Base-by-base conservation (phyloP, 2,113 vertebrate genomes). In the Panthera uncia region DNA sequence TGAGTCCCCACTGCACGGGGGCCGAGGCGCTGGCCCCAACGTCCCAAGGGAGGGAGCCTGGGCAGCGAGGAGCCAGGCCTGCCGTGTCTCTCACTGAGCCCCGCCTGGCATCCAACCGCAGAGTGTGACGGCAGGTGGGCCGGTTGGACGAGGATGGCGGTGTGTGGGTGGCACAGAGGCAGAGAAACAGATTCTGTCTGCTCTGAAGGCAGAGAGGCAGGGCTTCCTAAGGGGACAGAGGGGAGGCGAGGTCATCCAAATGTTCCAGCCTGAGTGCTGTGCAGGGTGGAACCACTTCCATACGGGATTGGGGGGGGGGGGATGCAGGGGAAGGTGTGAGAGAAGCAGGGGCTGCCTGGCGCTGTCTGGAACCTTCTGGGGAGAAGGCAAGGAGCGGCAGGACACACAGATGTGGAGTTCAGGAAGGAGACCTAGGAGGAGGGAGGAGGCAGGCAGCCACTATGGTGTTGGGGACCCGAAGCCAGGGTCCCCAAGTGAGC, bases 91-190 rank as follows among this genome's bases (percentile, higher is more conserved):
- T 14, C 7, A 5, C 36, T n/a, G 23, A 50, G 71, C 21, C 13
- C 36, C 27, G 83, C 69, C 45, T 50, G 65, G 38, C 29, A 7
- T 65, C n/a, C 13, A 55, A 19, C n/a, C 0, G 1, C 50, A 41
- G 45, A 7, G 27, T 12, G n/a, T 16, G 33, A 21, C 25, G 8
- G 52, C 38, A 0, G 76, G 7, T 1, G 23, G 85, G 19, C 63
- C 73, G 2, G 2, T 3, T 0, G 0, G 11, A 12, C 21, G 1
- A 71, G 41, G 9, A 4, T 7, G 29, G 3, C 3, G 3, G 21
- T 7, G 1, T 52, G 48, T 11, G 50, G 73, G 89, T 0, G 23
- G 29, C 1, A 25, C 48, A 2, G 18, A 68, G 50, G 38, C 14
- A 13, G 41, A 45, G 45, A 76, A 23, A 2, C n/a, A 0, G 21